phyloP scores from a whole-genome alignment of 2,888 invertebrate species.

The Serrognathus titanus region DNA sequence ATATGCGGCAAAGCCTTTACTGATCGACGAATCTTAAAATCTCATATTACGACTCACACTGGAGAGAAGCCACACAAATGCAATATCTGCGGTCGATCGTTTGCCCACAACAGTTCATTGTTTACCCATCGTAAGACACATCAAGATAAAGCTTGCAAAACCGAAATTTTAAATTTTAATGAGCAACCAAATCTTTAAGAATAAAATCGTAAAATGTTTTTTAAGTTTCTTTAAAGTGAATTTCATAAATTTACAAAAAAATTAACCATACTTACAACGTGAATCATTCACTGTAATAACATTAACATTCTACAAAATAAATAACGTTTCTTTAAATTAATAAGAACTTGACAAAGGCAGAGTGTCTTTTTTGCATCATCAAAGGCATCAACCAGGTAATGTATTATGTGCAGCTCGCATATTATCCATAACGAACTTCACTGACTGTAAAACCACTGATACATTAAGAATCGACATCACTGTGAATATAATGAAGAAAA shows the following conservation, averaged over 20 bases:
- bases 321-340: too few species aligned
- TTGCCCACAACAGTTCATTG: conserved; percentile 27
- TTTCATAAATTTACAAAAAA: not conserved
- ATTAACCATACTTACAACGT: not conserved
- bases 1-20: conserved; percentile 28
- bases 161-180: not conserved
- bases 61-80: conserved; percentile 23
- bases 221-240: too few species aligned
- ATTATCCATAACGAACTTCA: conserved; percentile 1
- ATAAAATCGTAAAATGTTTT: too few species aligned
- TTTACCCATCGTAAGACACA: conserved; percentile 28
- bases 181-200: too few species aligned
- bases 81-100: conserved; percentile 19
- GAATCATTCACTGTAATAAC: not conserved
- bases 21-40: conserved; percentile 23
- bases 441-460: conserved; percentile 8
- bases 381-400: too few species aligned
- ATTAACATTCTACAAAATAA: not conserved
- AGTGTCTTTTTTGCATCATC: too few species aligned
- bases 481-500: conserved; percentile 32
- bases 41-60: conserved; percentile 29
- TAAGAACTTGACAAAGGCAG: too few species aligned
- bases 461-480: conserved; percentile 36
- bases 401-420: too few species aligned
- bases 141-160: conserved; percentile 1